phyloP scores from a whole-genome alignment of 2,797 vertebrate genomes.

The Brachyalestes nurse region DNA sequence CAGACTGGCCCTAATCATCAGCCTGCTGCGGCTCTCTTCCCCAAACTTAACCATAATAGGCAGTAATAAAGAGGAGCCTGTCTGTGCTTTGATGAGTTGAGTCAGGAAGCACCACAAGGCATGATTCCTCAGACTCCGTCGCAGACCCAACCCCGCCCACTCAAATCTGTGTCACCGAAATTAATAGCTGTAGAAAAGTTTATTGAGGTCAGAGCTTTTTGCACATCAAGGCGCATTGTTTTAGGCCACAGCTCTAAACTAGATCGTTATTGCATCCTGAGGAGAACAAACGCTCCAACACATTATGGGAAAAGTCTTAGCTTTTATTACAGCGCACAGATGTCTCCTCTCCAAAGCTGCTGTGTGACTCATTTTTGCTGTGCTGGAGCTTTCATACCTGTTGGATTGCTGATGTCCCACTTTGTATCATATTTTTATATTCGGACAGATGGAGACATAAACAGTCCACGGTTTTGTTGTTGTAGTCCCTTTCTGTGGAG shows the following conservation, averaged over 20 bases:
- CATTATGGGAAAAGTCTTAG: constrained; percentile 21
- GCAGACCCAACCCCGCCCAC: constrained; percentile 34
- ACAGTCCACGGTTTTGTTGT: background rate
- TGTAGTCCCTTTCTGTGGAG: constrained; percentile 26
- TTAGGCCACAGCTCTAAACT: constrained; percentile 40
- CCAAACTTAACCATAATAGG: constrained; percentile 19
- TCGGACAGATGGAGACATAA: constrained; percentile 31
- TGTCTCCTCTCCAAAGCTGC: constrained; percentile 12
- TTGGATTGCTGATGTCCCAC: constrained; percentile 25
- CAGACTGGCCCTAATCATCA: constrained; percentile 9
- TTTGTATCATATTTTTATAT: constrained; percentile 31
- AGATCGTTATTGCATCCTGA: constrained; percentile 35
- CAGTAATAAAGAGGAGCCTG: constrained; percentile 37
- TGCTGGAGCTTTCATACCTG: constrained; percentile 19
- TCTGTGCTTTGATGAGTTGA: constrained; percentile 28
- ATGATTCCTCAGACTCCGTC: constrained; percentile 44
- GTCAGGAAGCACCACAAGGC: constrained; percentile 48
- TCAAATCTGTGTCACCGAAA: constrained; percentile 57
- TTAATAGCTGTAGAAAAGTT: constrained; percentile 57
- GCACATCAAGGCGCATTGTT: constrained; percentile 42
- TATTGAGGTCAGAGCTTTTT: constrained; percentile 55
- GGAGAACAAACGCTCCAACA: constrained; percentile 25
- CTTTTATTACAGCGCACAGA: constrained; percentile 9
- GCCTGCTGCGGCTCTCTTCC: constrained; percentile 1
- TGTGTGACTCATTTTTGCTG: constrained; percentile 33